Evolutionary conservation across 2,888 invertebrate species (phyloP).

Genomic region (Hemistola chrysoprasaria): DNA sequence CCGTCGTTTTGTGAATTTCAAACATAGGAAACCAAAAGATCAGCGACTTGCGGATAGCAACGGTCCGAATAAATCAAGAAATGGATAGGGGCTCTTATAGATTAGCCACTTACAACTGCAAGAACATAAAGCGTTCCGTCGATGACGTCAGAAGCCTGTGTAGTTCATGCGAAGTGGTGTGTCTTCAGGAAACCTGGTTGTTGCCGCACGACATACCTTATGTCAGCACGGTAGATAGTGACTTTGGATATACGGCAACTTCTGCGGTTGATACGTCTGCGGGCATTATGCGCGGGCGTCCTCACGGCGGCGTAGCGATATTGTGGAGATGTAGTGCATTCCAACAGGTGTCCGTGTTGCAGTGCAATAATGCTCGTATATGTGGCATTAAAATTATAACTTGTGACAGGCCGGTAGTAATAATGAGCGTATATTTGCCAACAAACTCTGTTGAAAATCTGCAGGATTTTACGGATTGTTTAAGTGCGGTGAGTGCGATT

Average conservation of each 20-base stretch:
- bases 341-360: background rate
- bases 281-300: background rate
- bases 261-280: too few relatives aligned
- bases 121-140: background rate
- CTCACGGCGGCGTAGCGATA: too few relatives aligned
- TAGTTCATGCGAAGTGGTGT: background rate
- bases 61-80: background rate
- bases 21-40: background rate
- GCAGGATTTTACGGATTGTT: too few relatives aligned
- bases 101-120: background rate
- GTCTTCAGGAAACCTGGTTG: too few relatives aligned
- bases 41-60: background rate
- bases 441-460: too few relatives aligned
- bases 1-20: too few relatives aligned
- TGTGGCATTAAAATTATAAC: constrained; percentile 1
- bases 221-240: too few relatives aligned
- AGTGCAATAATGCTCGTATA: background rate
- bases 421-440: constrained; percentile 6
- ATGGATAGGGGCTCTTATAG: background rate
- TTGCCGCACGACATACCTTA: too few relatives aligned
- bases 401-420: background rate
- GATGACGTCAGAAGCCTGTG: background rate
- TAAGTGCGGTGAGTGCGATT: too few relatives aligned
- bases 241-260: too few relatives aligned
- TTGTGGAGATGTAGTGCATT: background rate